These are phyloP conservation scores for Aegypius monachus DNA, from an alignment of 2,113 vertebrate genomes.

Conservation along the genomic window DNA sequence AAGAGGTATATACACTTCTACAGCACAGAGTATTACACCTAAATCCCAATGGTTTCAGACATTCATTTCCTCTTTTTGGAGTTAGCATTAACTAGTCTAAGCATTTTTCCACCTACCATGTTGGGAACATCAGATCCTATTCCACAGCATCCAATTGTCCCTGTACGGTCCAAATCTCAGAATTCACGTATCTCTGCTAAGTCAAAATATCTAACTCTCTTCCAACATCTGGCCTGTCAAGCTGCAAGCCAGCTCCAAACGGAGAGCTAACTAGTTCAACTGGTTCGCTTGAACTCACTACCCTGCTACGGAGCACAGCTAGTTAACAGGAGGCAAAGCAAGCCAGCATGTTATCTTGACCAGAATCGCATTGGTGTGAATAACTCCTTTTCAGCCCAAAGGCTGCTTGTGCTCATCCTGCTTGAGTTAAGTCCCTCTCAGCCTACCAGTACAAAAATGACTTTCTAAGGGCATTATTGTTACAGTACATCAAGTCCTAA, in stretches of 20 bases:
- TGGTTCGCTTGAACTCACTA: background rate
- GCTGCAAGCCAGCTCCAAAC: background rate
- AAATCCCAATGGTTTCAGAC: background rate
- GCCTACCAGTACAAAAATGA: background rate
- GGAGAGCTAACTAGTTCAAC: background rate
- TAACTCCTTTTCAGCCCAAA: background rate
- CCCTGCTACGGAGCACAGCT: background rate
- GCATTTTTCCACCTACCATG: background rate
- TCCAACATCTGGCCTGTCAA: background rate
- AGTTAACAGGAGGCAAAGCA: background rate
- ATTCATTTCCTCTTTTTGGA: background rate
- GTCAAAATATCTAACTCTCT: background rate
- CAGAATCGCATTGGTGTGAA: fast-evolving
- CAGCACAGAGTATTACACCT: background rate
- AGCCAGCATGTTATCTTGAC: background rate
- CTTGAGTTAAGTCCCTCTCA: background rate
- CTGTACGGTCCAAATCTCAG: background rate
- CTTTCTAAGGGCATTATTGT: background rate
- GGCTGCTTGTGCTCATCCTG: background rate
- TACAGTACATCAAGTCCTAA: background rate
- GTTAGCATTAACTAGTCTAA: background rate
- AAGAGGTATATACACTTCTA: background rate
- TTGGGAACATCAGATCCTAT: background rate
- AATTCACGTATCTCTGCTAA: background rate
- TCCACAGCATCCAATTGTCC: background rate